Percentiles rank a stretch among this genome's conserved stretches.
Conservation (phyloP, 2,113 vertebrate species). For the Sminthopsis crassicaudata region DNA sequence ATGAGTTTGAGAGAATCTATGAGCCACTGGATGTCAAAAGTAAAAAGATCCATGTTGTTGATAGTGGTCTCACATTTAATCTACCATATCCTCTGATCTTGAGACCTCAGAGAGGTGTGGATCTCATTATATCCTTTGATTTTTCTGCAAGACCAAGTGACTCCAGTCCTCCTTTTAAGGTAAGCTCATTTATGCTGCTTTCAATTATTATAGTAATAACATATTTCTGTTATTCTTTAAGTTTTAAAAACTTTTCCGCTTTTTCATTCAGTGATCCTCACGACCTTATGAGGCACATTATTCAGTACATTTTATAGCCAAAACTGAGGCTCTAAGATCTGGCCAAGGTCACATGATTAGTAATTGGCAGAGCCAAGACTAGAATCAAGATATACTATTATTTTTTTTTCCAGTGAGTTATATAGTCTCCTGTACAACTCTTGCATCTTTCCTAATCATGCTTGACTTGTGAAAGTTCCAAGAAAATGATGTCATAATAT, state of each 20-base stretch:
- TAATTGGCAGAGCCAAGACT: background rate
- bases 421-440: background rate
- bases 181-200: constrained; percentile 73
- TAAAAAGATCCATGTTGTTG: constrained; percentile 98
- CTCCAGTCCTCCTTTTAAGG: constrained; percentile 97
- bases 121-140: constrained; percentile 98
- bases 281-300: background rate
- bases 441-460: background rate
- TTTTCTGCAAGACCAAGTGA: constrained; percentile 97
- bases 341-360: background rate
- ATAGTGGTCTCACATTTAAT: constrained; percentile 98
- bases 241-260: background rate
- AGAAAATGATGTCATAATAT: background rate
- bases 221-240: background rate
- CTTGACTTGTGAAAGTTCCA: background rate
- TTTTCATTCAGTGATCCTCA: background rate
- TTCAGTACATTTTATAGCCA: background rate
- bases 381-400: background rate
- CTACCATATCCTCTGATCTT: constrained; percentile 95
- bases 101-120: constrained; percentile 91
- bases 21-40: constrained; percentile 98
- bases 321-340: background rate
- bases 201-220: background rate
- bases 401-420: background rate
- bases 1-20: constrained; percentile 97